These are phyloP conservation scores for Bujurquina vittata DNA, from an alignment of 2,113 vertebrate genomes.

Conservation along the genomic window DNA sequence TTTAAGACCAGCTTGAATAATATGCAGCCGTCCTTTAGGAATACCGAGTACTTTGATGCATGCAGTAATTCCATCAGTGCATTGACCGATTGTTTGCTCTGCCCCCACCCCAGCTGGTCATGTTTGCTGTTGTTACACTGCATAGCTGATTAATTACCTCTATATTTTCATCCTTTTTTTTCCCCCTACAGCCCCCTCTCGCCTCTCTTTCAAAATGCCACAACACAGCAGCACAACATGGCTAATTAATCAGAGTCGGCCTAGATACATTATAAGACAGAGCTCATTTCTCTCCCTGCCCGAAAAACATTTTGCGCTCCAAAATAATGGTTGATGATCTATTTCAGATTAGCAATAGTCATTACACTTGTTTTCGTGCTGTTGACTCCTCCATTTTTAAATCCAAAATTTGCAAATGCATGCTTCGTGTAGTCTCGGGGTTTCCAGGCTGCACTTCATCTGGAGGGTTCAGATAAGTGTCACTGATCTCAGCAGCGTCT, in stretches of 20 bases:
- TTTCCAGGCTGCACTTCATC: conserved; percentile 49
- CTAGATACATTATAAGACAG: conserved; percentile 68
- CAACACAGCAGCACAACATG: conserved; percentile 70
- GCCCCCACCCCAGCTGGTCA: conserved; percentile 27
- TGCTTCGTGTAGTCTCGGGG: neutral
- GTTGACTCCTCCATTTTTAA: conserved; percentile 45
- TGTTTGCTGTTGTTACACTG: conserved; percentile 58
- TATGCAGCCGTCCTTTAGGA: neutral
- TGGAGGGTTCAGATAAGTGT: conserved; percentile 58
- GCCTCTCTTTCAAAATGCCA: conserved; percentile 69
- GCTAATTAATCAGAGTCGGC: conserved; percentile 82
- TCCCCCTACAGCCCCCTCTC: conserved; percentile 25
- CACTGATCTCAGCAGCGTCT: conserved; percentile 55
- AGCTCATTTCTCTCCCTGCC: conserved; percentile 48
- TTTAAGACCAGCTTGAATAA: neutral
- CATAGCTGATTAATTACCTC: conserved; percentile 79
- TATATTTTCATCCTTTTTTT: conserved; percentile 71
- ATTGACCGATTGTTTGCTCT: conserved; percentile 29
- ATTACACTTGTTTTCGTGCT: conserved; percentile 65
- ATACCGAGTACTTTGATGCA: neutral
- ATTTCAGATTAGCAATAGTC: conserved; percentile 57
- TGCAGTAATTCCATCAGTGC: conserved; percentile 19
- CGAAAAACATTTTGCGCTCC: conserved; percentile 31
- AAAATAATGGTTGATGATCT: conserved; percentile 63
- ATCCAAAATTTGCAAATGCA: conserved; percentile 35